Base-by-base conservation (phyloP, 2,888 invertebrate genomes). In the Synergus gifuensis region DNA sequence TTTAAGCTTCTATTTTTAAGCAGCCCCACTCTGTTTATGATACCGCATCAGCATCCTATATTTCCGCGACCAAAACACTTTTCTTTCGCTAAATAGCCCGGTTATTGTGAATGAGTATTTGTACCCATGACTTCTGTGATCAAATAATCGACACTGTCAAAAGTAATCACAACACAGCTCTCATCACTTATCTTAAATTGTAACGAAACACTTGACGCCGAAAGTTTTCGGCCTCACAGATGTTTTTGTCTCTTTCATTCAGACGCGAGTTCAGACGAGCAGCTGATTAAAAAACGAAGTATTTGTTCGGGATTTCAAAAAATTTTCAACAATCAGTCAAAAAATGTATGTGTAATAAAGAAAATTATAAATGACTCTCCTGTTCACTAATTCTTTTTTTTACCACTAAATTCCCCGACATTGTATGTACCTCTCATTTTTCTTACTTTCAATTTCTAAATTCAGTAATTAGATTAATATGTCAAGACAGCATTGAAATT, bases 1-100 rank as follows among this genome's bases (percentile, higher is more conserved):
- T 73, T 73, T 73, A 73, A 73, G 36, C 73, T 49, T 73, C 73
- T 73, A 73, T 73, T 73, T 73, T 73, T 73, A 73, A 73, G n/a
- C 73, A 73, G 73, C 73, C 54, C 54, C 73, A 73, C 49, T 73
- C 49, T 73, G 73, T 73, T 73, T 73, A 36, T 73, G 73, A 73
- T 54, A 73, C 73, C 54, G 28, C 49, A 54, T 36, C 49, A 49
- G 73, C 49, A 49, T 73, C 69, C 69, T 67, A 73, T 67, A 73
- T 73, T 73, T 73, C 73, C 73, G 73, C 73, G 18, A 22, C 28
- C 36, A 73, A 73, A 73, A 73, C 49, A 73, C 22, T 54, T 54
- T 73, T 73, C 14, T 36, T 73, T 28, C 28, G 36, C 54, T 54
- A 36, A 49, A 54, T 73, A 54, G 8, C 49, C 49, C 49, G 28